Percentiles rank a stretch among this genome's conserved stretches.
phyloP scores from a whole-genome alignment of 2,888 invertebrate genomes.

The Tachina grossa region DNA sequence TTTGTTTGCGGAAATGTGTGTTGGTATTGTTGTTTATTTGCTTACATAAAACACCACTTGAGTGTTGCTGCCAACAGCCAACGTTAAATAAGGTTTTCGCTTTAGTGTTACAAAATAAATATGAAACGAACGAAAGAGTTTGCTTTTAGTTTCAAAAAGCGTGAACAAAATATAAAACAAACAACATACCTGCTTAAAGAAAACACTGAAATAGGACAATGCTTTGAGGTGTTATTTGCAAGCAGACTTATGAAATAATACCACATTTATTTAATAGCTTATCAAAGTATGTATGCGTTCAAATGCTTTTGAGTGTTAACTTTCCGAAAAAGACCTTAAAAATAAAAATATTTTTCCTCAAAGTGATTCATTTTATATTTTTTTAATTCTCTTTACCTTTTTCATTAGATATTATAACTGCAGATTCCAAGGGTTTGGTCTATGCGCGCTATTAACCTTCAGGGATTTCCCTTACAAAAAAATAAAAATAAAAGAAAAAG shows the following conservation, averaged over 20 bases:
- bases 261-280: conserved; percentile 14
- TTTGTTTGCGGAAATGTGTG: neutral
- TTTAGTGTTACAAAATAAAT: conserved; percentile 52
- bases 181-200: neutral
- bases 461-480: conserved; percentile 37
- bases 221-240: neutral
- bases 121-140: neutral
- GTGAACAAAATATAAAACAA: neutral
- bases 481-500: neutral
- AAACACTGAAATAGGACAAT: conserved; percentile 1
- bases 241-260: neutral
- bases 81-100: conserved; percentile 49
- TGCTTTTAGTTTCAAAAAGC: neutral
- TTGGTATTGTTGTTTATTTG: conserved; percentile 26
- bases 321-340: neutral
- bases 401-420: neutral
- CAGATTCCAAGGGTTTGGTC: neutral
- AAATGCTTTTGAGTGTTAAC: neutral
- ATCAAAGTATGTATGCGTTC: conserved; percentile 6
- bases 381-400: neutral
- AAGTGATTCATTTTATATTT: neutral
- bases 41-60: conserved; percentile 63
- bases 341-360: neutral
- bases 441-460: neutral
- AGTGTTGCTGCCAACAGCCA: conserved; percentile 61